phyloP scores from a whole-genome alignment of 2,888 invertebrate genomes.

The Drosophila paramelanica region DNA sequence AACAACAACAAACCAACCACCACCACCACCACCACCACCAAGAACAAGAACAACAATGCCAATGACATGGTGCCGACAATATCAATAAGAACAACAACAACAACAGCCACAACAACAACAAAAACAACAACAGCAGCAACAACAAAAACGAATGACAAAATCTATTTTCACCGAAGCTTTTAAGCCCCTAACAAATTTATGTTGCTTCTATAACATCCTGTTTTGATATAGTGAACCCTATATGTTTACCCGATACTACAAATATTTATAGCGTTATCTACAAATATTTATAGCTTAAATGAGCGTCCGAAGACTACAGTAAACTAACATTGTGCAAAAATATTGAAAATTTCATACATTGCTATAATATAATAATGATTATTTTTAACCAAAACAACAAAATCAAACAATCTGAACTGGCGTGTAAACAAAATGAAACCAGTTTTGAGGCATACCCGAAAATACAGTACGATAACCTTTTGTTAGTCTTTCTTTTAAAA shows the following conservation, averaged over 20 bases:
- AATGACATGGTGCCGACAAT: slow-evolving; percentile 55
- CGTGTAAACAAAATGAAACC: too few relatives aligned
- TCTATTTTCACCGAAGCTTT: slow-evolving; percentile 44
- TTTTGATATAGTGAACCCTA: slow-evolving; percentile 14
- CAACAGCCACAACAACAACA: slow-evolving; percentile 4
- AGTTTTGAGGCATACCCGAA: too few relatives aligned
- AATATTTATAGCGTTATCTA: slow-evolving; percentile 32
- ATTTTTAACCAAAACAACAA: too few relatives aligned
- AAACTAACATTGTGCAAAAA: too few relatives aligned
- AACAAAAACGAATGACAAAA: slow-evolving; percentile 11
- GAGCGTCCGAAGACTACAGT: background rate
- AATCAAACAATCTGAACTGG: too few relatives aligned
- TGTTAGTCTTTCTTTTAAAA: too few relatives aligned
- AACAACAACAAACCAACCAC: slow-evolving; percentile 12
- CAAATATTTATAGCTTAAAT: background rate
- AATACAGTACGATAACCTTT: too few relatives aligned
- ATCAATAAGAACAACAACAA: slow-evolving; percentile 35
- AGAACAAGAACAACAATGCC: slow-evolving; percentile 46
- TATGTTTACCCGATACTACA: slow-evolving; percentile 4
- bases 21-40: slow-evolving; percentile 6
- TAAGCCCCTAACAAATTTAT: slow-evolving; percentile 16
- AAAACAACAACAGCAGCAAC: slow-evolving; percentile 3
- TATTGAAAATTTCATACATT: too few relatives aligned
- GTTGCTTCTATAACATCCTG: slow-evolving; percentile 35
- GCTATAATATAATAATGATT: too few relatives aligned